A percentile compares a stretch with the other conserved stretches of the same genome.
Conservation (phyloP, 2,888 invertebrate species). For the Spicauda simplicius region DNA sequence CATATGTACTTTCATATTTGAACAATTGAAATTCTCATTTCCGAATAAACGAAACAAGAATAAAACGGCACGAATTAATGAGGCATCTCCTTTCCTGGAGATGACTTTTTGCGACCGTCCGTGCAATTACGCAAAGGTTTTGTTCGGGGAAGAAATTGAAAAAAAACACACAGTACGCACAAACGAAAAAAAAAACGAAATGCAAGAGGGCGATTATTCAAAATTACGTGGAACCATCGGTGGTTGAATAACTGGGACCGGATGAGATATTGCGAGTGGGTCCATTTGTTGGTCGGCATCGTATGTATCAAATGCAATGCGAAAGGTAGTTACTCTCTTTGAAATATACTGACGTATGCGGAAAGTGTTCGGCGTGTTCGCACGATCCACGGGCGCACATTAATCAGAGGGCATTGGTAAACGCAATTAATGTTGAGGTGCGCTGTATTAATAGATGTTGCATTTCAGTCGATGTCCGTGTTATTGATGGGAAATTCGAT, state of each 20-base stretch:
- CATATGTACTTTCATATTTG: not conserved
- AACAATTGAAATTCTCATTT: constrained; percentile 1
- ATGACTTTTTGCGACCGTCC: not conserved
- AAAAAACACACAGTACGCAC: not conserved
- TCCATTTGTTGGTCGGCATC: constrained; percentile 42
- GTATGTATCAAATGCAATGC: constrained; percentile 41
- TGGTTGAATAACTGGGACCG: constrained; percentile 8
- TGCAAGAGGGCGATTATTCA: constrained; percentile 20
- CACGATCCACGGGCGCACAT: constrained; percentile 60
- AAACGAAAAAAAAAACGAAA: not conserved
- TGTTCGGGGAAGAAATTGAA: constrained; percentile 12
- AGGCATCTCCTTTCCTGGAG: constrained; percentile 6
- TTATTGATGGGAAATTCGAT: constrained; percentile 28
- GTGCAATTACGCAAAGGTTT: constrained; percentile 10
- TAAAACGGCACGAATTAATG: constrained; percentile 2
- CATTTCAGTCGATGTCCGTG: constrained; percentile 4
- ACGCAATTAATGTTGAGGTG: constrained; percentile 43
- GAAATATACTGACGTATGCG: constrained; percentile 38
- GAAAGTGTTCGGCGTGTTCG: constrained; percentile 44
- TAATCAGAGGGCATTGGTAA: constrained; percentile 58
- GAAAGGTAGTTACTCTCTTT: constrained; percentile 37
- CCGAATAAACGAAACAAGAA: constrained; percentile 1
- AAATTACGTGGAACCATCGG: constrained; percentile 16
- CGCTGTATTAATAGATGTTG: constrained; percentile 33
- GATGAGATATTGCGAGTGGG: constrained; percentile 41